Conservation (phyloP, 2,797 vertebrate genomes). For the Typhlichthys subterraneus region DNA sequence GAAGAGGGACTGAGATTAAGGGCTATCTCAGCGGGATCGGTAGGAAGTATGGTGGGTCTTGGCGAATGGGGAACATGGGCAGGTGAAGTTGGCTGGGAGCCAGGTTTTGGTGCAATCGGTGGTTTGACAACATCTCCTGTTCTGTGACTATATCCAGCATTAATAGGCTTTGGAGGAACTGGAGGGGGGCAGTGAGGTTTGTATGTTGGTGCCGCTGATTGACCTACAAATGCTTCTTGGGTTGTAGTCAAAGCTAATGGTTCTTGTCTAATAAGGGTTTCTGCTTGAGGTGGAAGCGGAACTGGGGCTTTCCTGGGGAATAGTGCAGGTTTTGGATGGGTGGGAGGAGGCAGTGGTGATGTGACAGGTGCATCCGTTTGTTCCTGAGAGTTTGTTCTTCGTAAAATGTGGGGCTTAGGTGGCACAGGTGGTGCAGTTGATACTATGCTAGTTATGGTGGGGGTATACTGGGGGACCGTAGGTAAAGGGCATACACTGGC, state of each 20-base stretch:
- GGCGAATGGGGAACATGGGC: slow-evolving; percentile 68
- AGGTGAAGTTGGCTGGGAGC: slow-evolving; percentile 72
- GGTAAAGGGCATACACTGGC: slow-evolving; percentile 72
- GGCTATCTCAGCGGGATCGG: slow-evolving; percentile 75
- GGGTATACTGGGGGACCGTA: slow-evolving; percentile 80
- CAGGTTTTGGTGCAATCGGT: slow-evolving; percentile 91
- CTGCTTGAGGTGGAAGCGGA: slow-evolving; percentile 78
- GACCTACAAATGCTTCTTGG: slow-evolving; percentile 62
- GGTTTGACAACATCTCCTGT: slow-evolving; percentile 84
- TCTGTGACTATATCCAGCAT: slow-evolving; percentile 85
- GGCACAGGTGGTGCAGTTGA: slow-evolving; percentile 82
- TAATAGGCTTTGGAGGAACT: slow-evolving; percentile 95
- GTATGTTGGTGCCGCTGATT: slow-evolving; percentile 67
- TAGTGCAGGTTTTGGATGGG: slow-evolving; percentile 87
- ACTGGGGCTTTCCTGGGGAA: slow-evolving; percentile 86
- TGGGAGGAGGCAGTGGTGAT: slow-evolving; percentile 86
- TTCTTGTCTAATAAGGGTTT: slow-evolving; percentile 57
- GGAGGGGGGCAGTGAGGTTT: slow-evolving; percentile 89
- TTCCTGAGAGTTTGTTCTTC: slow-evolving; percentile 86
- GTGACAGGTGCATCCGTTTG: slow-evolving; percentile 79
- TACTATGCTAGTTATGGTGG: slow-evolving; percentile 74
- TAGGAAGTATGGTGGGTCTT: slow-evolving; percentile 81
- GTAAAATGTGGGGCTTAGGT: slow-evolving; percentile 84
- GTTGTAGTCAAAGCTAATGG: slow-evolving; percentile 58
- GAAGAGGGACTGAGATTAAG: slow-evolving; percentile 88